These are phyloP conservation scores for Thyatira batis DNA, from an alignment of 2,888 invertebrate genomes.

Conservation along the genomic window DNA sequence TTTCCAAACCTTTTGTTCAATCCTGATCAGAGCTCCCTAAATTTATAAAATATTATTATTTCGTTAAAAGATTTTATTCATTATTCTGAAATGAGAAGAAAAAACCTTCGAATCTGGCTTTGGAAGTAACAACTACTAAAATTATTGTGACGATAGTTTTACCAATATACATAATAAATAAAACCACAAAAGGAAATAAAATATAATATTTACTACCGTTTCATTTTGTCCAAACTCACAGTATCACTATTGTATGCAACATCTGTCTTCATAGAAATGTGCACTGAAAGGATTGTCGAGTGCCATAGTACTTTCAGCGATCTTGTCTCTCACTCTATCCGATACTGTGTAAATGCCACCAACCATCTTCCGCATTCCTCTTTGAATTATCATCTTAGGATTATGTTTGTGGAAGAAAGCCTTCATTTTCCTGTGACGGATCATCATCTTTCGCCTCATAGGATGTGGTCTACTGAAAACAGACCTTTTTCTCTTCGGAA, in stretches of 20 bases:
- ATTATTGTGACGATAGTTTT: too few species aligned
- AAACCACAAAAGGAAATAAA: background rate
- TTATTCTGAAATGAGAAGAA: too few species aligned
- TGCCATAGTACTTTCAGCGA: slow-evolving; percentile 58
- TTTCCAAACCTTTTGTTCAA: too few species aligned
- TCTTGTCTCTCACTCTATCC: slow-evolving; percentile 59
- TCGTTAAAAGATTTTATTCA: too few species aligned
- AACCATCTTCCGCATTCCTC: slow-evolving; percentile 51
- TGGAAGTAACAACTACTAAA: too few species aligned
- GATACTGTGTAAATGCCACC: slow-evolving; percentile 59
- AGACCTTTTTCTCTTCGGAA: slow-evolving; percentile 55
- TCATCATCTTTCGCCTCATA: slow-evolving; percentile 55
- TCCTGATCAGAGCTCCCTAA: too few species aligned
- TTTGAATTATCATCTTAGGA: slow-evolving; percentile 42
- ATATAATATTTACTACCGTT: background rate
- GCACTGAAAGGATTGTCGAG: slow-evolving; percentile 60
- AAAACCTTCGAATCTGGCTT: too few species aligned
- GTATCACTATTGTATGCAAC: slow-evolving; percentile 47
- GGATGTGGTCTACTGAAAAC: slow-evolving; percentile 65
- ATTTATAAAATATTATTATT: too few species aligned
- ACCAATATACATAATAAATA: too few species aligned
- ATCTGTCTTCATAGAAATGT: slow-evolving; percentile 65
- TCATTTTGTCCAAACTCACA: background rate
- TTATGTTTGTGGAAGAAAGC: slow-evolving; percentile 59
- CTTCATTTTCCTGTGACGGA: slow-evolving; percentile 53